Evolutionary conservation across 2,797 vertebrate species (phyloP), one percentile per base, ranked within the genome.

Genomic region (Gymnocypris eckloni): DNA sequence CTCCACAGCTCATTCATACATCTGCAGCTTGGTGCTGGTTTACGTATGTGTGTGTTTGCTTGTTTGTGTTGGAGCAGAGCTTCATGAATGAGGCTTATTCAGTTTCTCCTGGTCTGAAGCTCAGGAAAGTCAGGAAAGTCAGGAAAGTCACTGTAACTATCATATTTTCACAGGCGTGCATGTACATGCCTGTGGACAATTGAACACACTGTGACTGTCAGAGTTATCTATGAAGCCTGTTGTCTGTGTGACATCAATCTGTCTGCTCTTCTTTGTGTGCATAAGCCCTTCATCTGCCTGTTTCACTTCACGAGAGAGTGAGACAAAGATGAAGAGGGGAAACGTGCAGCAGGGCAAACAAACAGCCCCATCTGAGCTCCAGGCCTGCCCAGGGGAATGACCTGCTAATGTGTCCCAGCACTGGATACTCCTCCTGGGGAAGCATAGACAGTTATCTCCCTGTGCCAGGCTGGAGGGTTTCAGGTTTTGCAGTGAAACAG

Each of bases 391-490:
- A 33, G 9, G 88, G 87, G 85, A 88, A 73, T 67, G 64, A 83
- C 69, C 79, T 72, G 4, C 72, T 87, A 61, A 83, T 88, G 80
- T 81, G 59, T 69, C 84, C 77, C 72, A 81, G 88, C 77, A 78
- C 67, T 12, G 50, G 72, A 87, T 85, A 70, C 80, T 5, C 75
- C 82, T 84, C 80, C 69, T 75, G 85, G 89, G 83, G 76, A 79
- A 83, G 52, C 64, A 50, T 9, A 45, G 16, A 33, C n/a, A 0
- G 25, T 43, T 83, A 50, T 78, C 43, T 41, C 54, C 54, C 67
- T 72, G 39, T 6, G 5, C 39, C n/a, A 20, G 67, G 37, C 67
- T 37, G 77, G 76, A 73, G 64, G 83, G 84, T 64, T 79, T 81
- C 77, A 3, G 75, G 80, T 87, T 82, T 43, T 61, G 45, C 70